phyloP scores from a whole-genome alignment of 37 sponge, comb jelly and placozoan genomes.

The Mnemiopsis leidyi region DNA sequence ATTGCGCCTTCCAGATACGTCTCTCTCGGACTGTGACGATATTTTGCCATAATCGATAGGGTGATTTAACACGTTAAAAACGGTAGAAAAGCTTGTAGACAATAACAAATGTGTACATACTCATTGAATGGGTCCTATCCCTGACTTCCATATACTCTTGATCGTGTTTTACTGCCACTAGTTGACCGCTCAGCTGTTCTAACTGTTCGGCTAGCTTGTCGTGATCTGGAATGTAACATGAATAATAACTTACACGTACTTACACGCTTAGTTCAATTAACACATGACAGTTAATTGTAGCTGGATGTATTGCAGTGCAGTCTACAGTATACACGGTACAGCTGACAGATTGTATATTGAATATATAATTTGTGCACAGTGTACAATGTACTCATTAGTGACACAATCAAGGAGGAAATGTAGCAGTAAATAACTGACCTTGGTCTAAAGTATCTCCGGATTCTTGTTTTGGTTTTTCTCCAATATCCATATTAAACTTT shows the following conservation, averaged over 20 bases:
- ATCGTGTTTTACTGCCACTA: conserved; percentile 92
- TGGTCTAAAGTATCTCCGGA: neutral
- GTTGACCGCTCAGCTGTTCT: conserved; percentile 75
- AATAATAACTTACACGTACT: neutral
- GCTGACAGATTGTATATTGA: no score
- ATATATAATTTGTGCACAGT: no score
- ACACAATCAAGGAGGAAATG: no score
- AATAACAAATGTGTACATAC: conserved; percentile 71
- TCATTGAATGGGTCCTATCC: conserved; percentile 93
- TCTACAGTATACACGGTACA: no score
- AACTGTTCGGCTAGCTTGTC: conserved; percentile 86
- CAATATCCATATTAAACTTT: conserved; percentile 93
- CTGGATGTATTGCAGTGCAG: no score
- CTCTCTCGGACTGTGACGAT: no score
- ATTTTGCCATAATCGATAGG: conserved; percentile 28
- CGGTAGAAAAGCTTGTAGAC: neutral
- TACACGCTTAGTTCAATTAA: neutral
- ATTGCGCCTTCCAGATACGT: no score
- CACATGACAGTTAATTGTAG: no score
- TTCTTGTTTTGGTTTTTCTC: conserved; percentile 68
- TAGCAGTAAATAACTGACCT: no score
- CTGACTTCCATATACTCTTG: conserved; percentile 99
- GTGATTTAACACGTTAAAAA: neutral
- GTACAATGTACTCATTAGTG: no score
- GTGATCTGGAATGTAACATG: conserved; percentile 69